Evolutionary conservation across 2,888 invertebrate genomes (phyloP), one percentile per base, ranked within the genome.

Genomic region (Dioctria linearis): DNA sequence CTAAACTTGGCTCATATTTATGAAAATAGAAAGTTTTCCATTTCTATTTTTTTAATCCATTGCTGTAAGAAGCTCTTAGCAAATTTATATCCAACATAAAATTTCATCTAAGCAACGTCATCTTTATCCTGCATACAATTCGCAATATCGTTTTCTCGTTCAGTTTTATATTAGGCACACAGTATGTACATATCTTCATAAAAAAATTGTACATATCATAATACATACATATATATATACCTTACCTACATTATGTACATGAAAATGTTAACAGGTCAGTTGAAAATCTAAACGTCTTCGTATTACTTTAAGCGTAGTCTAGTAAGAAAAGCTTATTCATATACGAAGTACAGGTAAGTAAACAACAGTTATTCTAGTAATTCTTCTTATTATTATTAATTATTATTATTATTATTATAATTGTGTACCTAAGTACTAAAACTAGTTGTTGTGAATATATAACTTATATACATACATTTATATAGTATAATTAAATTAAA

Each of bases 171-270:
- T 69, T 49, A 6, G 11, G 8, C 39, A 40, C 39, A 73, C 43
- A 57, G 13, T 69, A 69, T 46, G 65, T 43, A 59, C 13, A 43
- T 2, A 39, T 39, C 54, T 73, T 75, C 8, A 76, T 49, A 39
- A 63, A 76, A 76, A 59, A 25, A 25, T 46, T 76, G 76, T 76
- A 76, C 76, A 76, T 76, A 76, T 76, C 76, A 76, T 59, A 13
- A 25, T 25, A 25, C 25, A 25, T 25, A 25, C 25, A 25, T 69
- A 76, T 49, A 42, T 46, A 76, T 63, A 59, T 25, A 25, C n/a
- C 63, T 61, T 76, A 76, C 76, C 61, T 76, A 76, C 63, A 61
- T 63, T 59, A 13, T 76, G 39, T 63, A 76, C 61, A 63, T 37
- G 13, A 61, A 76, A 63, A 49, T 63, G 61, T 76, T 76, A 76